Conservation (phyloP, 2,113 vertebrate species). For the Lepidiolamprologus cunningtoni region DNA sequence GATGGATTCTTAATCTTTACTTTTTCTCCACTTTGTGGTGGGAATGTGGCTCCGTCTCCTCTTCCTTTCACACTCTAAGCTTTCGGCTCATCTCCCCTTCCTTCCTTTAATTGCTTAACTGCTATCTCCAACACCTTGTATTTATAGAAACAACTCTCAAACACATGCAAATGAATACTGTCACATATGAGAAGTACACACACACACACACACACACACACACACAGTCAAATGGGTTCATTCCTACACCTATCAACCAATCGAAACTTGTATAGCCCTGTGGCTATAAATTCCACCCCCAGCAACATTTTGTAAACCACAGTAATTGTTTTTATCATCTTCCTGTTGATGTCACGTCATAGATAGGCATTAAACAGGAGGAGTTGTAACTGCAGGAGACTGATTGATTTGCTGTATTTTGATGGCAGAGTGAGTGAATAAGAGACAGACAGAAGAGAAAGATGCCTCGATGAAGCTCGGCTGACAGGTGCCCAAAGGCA, state of each 20-base stretch:
- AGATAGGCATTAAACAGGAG: slow-evolving; percentile 26
- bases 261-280: neutral
- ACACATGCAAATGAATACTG: slow-evolving; percentile 33
- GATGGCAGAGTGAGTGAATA: slow-evolving; percentile 7
- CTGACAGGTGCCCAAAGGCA: slow-evolving; percentile 54
- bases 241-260: neutral
- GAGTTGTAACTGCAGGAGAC: slow-evolving; percentile 21
- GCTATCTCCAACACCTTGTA: slow-evolving; percentile 58
- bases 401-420: slow-evolving; percentile 42
- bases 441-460: slow-evolving; percentile 4
- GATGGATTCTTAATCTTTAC: slow-evolving; percentile 14
- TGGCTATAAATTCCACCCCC: neutral
- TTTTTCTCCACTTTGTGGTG: neutral
- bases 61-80: neutral
- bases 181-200: neutral
- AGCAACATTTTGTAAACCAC: slow-evolving; percentile 11
- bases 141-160: slow-evolving; percentile 59
- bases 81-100: neutral
- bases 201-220: neutral
- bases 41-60: neutral
- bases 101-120: slow-evolving; percentile 24
- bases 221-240: neutral
- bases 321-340: slow-evolving; percentile 15
- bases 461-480: slow-evolving; percentile 21
- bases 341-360: slow-evolving; percentile 25